Conservation (phyloP, 2,113 vertebrate genomes). For the Scytalopus superciliaris region DNA sequence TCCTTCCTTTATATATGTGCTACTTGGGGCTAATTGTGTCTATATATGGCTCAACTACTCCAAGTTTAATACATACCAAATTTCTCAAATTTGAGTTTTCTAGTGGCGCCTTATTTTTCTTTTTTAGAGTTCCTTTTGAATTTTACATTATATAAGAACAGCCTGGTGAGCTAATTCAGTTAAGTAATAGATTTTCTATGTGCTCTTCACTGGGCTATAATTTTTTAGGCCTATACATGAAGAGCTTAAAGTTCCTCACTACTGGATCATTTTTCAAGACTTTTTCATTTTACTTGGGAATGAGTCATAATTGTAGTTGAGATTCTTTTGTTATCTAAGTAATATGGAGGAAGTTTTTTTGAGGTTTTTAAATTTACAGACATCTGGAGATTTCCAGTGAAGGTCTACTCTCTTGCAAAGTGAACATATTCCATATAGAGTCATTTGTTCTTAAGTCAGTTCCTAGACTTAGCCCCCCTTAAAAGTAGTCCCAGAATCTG, state of each 20-base stretch:
- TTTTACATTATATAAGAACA: not conserved
- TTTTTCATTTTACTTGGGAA: not conserved
- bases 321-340: not conserved
- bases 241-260: not conserved
- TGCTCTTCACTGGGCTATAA: not conserved
- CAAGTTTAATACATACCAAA: not conserved
- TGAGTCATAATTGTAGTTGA: not conserved
- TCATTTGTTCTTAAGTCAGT: not conserved
- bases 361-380: not conserved
- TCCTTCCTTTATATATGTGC: not conserved
- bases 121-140: not conserved
- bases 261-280: not conserved
- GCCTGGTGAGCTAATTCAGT: not conserved
- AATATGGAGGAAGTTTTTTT: not conserved
- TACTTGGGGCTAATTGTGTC: not conserved
- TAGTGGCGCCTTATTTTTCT: not conserved
- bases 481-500: not conserved
- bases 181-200: not conserved
- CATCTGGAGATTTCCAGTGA: not conserved
- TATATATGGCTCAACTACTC: not conserved
- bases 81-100: not conserved
- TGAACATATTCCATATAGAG: not conserved
- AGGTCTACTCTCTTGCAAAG: not conserved
- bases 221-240: not conserved
- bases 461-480: not conserved